Evolutionary conservation across 1,140 invertebrate species (phyloP).

Genomic region (Eriocheir sinensis): DNA sequence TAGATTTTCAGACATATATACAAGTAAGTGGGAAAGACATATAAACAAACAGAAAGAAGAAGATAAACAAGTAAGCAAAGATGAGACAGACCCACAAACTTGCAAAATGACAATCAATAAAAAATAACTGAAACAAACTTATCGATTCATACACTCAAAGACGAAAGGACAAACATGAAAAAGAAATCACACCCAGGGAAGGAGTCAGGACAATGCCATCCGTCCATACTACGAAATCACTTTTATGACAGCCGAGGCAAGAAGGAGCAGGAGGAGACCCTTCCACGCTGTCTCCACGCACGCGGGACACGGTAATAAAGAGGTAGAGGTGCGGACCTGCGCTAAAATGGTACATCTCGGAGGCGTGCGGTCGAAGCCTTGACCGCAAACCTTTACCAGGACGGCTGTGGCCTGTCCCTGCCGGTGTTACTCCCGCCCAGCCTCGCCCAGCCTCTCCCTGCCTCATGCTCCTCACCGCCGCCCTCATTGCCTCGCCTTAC

Average conservation of each 20-base stretch:
- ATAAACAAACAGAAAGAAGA: slow-evolving; percentile 16
- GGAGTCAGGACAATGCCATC: no score
- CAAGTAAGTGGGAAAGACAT: neutral
- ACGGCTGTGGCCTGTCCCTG: slow-evolving; percentile 38
- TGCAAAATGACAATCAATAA: neutral
- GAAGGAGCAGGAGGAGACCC: neutral
- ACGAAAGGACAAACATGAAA: no score
- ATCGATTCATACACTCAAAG: neutral
- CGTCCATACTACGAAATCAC: no score
- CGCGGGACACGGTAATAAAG: slow-evolving; percentile 5
- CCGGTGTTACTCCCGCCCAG: slow-evolving; percentile 51
- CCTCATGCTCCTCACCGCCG: neutral
- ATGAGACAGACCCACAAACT: neutral
- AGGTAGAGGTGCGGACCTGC: neutral
- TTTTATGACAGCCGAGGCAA: no score
- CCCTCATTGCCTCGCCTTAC: neutral
- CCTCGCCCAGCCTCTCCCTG: neutral
- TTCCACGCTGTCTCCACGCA: neutral
- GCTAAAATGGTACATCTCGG: slow-evolving; percentile 45
- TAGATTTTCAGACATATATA: neutral
- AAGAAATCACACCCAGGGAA: no score
- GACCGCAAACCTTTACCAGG: slow-evolving; percentile 55
- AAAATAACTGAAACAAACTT: neutral
- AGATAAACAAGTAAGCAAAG: neutral
- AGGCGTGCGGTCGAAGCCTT: slow-evolving; percentile 42